phyloP scores from a whole-genome alignment of 2,797 vertebrate genomes.

The Meda fulgida region DNA sequence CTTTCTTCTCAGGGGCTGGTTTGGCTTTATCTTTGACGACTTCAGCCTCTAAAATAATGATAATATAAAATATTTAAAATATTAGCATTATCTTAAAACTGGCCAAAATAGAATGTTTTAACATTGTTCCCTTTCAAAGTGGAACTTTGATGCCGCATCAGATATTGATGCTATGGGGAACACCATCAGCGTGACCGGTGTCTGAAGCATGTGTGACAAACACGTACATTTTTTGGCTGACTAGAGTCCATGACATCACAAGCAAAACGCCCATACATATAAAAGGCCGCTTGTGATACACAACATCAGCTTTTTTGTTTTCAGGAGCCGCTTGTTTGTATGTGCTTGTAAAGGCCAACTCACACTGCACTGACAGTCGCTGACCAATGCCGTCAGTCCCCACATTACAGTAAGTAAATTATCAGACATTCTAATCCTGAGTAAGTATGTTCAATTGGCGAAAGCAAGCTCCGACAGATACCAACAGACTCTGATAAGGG shows the following conservation, averaged over 20 bases:
- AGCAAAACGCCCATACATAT: background rate
- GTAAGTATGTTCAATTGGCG: too few species aligned
- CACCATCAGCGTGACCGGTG: background rate
- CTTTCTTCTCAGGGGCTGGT: conserved; percentile 54
- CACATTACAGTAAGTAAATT: too few species aligned
- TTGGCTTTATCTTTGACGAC: conserved; percentile 51
- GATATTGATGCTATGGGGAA: background rate
- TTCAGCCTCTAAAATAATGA: conserved; percentile 15
- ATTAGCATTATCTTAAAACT: background rate
- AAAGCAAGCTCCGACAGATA: too few species aligned
- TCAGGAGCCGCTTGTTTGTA: background rate
- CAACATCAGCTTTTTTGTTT: background rate
- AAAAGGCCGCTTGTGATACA: background rate
- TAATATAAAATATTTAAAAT: background rate
- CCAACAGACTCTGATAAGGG: too few species aligned
- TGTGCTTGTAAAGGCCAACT: background rate
- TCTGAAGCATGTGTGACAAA: background rate
- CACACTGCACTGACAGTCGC: too few species aligned
- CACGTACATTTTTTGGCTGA: background rate
- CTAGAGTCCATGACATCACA: background rate
- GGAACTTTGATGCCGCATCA: background rate
- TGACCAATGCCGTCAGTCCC: too few species aligned
- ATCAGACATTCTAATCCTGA: too few species aligned
- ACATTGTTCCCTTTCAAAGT: background rate
- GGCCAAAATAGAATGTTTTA: background rate